Evolutionary conservation across 2,113 vertebrate genomes (phyloP), one percentile per base, ranked within the genome.

Genomic region (Catagonus wagneri): DNA sequence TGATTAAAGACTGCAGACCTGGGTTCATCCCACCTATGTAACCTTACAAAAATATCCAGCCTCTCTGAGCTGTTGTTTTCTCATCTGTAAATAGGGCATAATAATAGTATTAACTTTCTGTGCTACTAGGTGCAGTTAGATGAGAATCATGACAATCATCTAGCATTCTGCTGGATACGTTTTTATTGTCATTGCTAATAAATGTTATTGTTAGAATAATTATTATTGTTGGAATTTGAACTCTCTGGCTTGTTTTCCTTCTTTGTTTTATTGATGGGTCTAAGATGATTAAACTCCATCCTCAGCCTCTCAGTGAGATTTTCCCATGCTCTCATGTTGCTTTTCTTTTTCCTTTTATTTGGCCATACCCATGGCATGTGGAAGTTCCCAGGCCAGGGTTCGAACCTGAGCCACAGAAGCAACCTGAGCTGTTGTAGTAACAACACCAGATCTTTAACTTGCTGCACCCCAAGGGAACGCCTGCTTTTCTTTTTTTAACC

Each of bases 171-270:
- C 15, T 74, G 65, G 22, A 23, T 75, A 60, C n/a, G 74, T 58
- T 94, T 94, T 93, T 86, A 50, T 39, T 65, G 44, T 66, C 29
- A 93, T 66, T 71, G 27, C 27, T 63, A 80, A 66, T 63, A 11
- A 14, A 58, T 63, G 34, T 60, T 80, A 69, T 56, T 92, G 19
- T 66, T 32, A 36, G 16, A 61, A 20, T 76, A n/a, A n/a, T 32
- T 63, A 74, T 94, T 52, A 83, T 52, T 72, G 12, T 19, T 74
- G 14, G 6, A 75, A 3, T 88, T 56, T 84, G 88, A 32, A 63
- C 65, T 84, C 27, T 78, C 39, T n/a, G 25, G 2, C 8, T 61
- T 87, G 3, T n/a, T 66, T 36, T 90, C 23, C 52, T 56, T 81
- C 25, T 36, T 66, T n/a, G 10, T 68, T 88, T 88, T 68, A n/a